Evolutionary conservation across 2,797 vertebrate genomes (phyloP).

Genomic region (Aldrovandia affinis): DNA sequence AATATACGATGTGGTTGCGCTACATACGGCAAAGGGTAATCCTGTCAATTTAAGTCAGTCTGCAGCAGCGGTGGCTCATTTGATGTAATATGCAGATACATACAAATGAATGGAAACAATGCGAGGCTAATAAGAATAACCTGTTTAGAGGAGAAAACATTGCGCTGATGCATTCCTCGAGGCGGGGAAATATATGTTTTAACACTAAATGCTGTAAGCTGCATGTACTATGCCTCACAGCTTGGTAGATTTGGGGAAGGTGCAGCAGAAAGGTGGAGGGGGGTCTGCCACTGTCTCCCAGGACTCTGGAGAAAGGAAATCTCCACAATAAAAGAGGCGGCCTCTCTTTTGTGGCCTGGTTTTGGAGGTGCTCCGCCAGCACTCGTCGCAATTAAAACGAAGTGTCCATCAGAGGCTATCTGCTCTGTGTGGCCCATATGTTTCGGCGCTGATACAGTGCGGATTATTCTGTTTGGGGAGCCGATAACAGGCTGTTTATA

Average conservation of each 20-base stretch:
- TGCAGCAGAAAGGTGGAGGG: not conserved
- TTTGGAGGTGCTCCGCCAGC: conserved; percentile 68
- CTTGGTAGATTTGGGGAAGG: not conserved
- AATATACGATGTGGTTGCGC: not conserved
- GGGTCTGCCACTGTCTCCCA: not conserved
- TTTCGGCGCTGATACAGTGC: conserved; percentile 95
- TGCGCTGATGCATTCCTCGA: not conserved
- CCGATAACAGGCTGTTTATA: conserved; percentile 98
- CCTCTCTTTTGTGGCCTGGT: conserved; percentile 21
- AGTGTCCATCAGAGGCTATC: conserved; percentile 93
- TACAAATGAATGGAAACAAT: not conserved
- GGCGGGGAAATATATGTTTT: not conserved
- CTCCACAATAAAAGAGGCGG: conserved; percentile 16
- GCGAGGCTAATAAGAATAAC: not conserved
- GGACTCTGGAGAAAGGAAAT: not conserved
- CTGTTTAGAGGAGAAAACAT: not conserved
- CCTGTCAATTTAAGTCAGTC: not conserved
- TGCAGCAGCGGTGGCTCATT: not conserved
- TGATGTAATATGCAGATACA: not conserved
- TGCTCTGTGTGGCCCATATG: conserved; percentile 96
- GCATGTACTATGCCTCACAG: no score
- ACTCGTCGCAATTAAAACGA: conserved; percentile 92
- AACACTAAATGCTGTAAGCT: not conserved
- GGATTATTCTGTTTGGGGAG: conserved; percentile 95
- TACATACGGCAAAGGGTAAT: not conserved